Conservation (phyloP, 2,113 vertebrate species). For the Protobothrops flavoviridis region DNA sequence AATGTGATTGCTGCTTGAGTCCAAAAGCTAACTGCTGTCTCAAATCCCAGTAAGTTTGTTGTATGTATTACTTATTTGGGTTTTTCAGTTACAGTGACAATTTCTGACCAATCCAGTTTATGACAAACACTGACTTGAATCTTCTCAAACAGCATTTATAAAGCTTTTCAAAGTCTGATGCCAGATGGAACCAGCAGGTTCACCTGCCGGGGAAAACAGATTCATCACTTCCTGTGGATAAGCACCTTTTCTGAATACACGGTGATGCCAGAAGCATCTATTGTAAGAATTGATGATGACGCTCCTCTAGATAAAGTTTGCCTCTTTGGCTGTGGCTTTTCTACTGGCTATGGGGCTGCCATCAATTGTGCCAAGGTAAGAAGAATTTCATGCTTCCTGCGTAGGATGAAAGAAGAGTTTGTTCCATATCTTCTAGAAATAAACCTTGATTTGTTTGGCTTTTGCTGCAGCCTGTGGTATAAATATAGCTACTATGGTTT, state of each 20-base stretch:
- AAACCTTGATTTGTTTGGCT: not conserved
- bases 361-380: constrained; percentile 78
- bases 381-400: fast-evolving
- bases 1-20: constrained; percentile 77
- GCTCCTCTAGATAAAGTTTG: constrained; percentile 83
- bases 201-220: constrained; percentile 74
- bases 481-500: not conserved
- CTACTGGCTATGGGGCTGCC: constrained; percentile 84
- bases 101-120: not conserved
- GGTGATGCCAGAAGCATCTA: constrained; percentile 68
- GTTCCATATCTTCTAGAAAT: not conserved
- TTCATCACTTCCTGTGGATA: constrained; percentile 77
- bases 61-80: too few species aligned
- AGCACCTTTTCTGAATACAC: constrained; percentile 87
- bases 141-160: not conserved
- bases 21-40: constrained; percentile 79
- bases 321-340: constrained; percentile 76
- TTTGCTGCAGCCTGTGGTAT: not conserved
- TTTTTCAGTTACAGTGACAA: fast-evolving
- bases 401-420: not conserved
- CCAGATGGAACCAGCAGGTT: constrained; percentile 70
- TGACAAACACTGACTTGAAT: not conserved
- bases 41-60: constrained; percentile 70
- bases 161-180: constrained; percentile 53
- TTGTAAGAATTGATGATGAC: constrained; percentile 74